Evolutionary conservation across 2,888 invertebrate species (phyloP).

Genomic region (Epinotia brunnichana): DNA sequence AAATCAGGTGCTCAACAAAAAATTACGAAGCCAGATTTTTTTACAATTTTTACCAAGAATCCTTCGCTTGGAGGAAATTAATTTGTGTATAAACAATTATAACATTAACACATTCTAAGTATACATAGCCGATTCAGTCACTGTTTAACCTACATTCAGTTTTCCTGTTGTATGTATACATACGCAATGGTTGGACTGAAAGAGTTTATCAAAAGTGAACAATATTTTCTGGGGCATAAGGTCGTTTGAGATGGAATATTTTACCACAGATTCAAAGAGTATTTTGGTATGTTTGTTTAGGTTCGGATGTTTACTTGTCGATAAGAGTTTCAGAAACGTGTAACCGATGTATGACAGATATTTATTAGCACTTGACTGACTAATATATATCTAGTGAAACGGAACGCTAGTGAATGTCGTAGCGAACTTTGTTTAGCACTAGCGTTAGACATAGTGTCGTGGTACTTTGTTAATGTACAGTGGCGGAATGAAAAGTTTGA

Average conservation of each 20-base stretch:
- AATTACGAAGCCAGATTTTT: not conserved
- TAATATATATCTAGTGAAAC: not conserved
- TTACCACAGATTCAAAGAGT: conserved; percentile 18
- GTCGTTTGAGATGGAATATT: not conserved
- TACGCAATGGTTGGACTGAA: not conserved
- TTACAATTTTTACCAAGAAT: not conserved
- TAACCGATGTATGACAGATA: conserved; percentile 24
- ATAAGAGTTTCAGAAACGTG: conserved; percentile 27
- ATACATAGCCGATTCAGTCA: conserved; percentile 17
- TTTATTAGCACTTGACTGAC: conserved; percentile 5
- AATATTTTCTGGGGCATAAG: not conserved
- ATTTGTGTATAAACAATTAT: not conserved
- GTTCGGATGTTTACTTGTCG: conserved; percentile 27
- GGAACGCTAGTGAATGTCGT: no score
- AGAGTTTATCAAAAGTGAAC: not conserved
- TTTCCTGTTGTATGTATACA: conserved; percentile 26
- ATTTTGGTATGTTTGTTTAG: conserved; percentile 33
- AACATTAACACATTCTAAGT: conserved; percentile 17
- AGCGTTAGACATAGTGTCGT: no score
- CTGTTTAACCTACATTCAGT: conserved; percentile 33
- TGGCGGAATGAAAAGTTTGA: no score
- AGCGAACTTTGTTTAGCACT: not conserved
- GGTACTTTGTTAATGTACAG: no score
- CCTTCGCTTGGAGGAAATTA: not conserved
- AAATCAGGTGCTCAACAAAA: not conserved